These are phyloP conservation scores for Oreochromis spilurus DNA, from an alignment of 2,113 vertebrate genomes.

Conservation along the genomic window DNA sequence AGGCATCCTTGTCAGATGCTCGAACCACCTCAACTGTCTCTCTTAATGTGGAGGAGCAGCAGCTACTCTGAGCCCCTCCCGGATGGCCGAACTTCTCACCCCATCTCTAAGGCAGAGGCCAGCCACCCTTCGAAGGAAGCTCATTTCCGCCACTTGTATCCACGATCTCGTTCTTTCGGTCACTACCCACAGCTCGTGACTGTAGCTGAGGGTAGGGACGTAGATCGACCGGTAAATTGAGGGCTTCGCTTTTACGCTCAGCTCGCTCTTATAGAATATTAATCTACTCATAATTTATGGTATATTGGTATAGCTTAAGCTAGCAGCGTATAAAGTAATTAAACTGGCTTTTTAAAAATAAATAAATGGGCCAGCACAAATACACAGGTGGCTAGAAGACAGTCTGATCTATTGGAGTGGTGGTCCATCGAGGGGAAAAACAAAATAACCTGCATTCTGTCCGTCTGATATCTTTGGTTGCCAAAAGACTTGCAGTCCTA, in stretches of 20 bases:
- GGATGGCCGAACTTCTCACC: rapidly evolving
- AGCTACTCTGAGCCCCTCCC: rapidly evolving
- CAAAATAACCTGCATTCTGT: neutral
- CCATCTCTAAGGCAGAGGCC: rapidly evolving
- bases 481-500: neutral
- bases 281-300: neutral
- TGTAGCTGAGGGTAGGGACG: rapidly evolving
- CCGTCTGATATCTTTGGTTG: neutral
- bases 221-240: neutral
- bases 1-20: rapidly evolving
- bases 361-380: neutral
- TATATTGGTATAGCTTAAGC: rapidly evolving
- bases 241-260: rapidly evolving
- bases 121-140: rapidly evolving
- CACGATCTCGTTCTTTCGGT: rapidly evolving
- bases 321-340: neutral
- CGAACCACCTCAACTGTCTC: rapidly evolving
- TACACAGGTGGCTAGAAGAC: rapidly evolving
- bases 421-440: neutral
- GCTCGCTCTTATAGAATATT: neutral
- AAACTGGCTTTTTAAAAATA: neutral
- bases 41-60: rapidly evolving
- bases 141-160: rapidly evolving
- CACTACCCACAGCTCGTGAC: rapidly evolving
- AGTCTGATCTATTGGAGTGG: neutral